phyloP scores from a whole-genome alignment of 2,888 invertebrate genomes.

The Ectemnius continuus region DNA sequence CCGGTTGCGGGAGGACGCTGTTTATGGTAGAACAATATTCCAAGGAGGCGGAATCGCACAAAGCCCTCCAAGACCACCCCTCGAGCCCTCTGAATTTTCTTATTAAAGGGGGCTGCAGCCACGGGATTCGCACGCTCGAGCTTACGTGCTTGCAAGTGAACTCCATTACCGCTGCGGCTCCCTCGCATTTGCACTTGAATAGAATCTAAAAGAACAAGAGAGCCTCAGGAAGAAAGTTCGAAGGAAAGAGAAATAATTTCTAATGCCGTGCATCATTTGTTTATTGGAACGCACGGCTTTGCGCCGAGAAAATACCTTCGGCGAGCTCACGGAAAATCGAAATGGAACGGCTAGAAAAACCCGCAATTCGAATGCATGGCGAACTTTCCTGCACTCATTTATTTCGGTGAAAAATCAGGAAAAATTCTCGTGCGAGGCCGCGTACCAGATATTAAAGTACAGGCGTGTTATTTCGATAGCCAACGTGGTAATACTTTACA shows the following conservation, averaged over 20 bases:
- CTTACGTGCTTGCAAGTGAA: background rate
- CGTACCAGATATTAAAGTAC: no score
- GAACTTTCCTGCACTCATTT: no score
- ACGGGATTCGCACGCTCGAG: background rate
- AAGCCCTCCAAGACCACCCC: background rate
- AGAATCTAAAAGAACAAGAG: no score
- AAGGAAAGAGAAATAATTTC: background rate
- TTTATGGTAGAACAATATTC: background rate
- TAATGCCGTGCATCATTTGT: background rate
- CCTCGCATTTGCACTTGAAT: slow-evolving; percentile 6
- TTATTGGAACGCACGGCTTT: no score
- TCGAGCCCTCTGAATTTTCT: slow-evolving; percentile 4
- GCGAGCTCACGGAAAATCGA: no score
- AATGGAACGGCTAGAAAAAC: no score
- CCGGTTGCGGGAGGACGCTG: background rate
- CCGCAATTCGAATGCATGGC: no score
- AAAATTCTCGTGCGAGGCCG: no score
- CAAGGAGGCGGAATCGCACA: background rate
- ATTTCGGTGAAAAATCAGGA: no score
- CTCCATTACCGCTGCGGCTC: background rate
- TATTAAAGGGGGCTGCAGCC: background rate
- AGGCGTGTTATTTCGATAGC: no score
- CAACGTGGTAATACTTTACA: no score
- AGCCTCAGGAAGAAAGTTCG: background rate
- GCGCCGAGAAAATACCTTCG: no score